These are phyloP conservation scores for Tetranychus truncatus DNA, from an alignment of 2,888 invertebrate genomes.

Conservation along the genomic window DNA sequence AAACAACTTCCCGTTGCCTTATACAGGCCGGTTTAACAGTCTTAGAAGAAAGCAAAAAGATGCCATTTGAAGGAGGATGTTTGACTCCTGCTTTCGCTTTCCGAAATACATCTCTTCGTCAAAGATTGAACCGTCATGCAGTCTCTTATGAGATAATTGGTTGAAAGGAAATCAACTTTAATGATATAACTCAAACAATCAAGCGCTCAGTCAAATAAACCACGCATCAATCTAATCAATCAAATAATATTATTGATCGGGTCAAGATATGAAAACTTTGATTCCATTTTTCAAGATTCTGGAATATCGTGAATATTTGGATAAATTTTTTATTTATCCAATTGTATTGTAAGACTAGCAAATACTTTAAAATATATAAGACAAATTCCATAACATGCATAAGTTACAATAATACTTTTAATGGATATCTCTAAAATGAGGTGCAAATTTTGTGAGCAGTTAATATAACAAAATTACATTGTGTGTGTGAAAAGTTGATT, in stretches of 20 bases:
- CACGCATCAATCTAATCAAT: slow-evolving; percentile 80
- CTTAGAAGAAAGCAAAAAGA: slow-evolving; percentile 50
- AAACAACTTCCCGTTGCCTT: slow-evolving; percentile 53
- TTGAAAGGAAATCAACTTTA: not conserved
- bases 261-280: no score
- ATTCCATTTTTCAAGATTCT: no score
- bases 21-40: slow-evolving; percentile 54
- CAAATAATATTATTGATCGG: slow-evolving; percentile 37
- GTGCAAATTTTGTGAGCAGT: slow-evolving; percentile 40
- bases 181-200: slow-evolving; percentile 30
- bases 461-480: slow-evolving; percentile 44
- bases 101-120: slow-evolving; percentile 53
- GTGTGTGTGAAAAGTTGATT: no score
- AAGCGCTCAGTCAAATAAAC: slow-evolving; percentile 39
- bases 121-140: slow-evolving; percentile 49
- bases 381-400: no score
- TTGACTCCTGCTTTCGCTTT: slow-evolving; percentile 68
- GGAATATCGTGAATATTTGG: no score
- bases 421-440: slow-evolving; percentile 55
- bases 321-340: no score
- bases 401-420: slow-evolving; percentile 53
- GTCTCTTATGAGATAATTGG: slow-evolving; percentile 7
- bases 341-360: no score
- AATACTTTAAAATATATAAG: no score
- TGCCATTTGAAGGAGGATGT: slow-evolving; percentile 72